These are phyloP conservation scores for Poecile atricapillus DNA, from an alignment of 2,113 vertebrate genomes.

Conservation along the genomic window DNA sequence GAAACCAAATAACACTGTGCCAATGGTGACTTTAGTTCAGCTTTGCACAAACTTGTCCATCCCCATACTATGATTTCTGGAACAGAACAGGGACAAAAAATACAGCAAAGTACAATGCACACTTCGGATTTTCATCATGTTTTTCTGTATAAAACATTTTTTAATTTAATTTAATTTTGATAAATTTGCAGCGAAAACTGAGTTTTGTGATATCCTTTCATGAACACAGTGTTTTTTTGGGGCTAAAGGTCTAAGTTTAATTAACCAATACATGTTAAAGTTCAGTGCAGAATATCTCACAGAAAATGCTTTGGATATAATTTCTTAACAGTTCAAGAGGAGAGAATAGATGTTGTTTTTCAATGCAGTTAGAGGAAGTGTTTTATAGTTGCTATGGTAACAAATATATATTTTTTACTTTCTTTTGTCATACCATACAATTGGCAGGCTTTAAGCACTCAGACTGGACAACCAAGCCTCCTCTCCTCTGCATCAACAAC, in stretches of 20 bases:
- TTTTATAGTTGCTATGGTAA: slow-evolving; percentile 27
- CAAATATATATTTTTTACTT: neutral
- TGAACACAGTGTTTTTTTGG: neutral
- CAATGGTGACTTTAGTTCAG: neutral
- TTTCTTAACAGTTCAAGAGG: neutral
- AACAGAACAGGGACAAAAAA: neutral
- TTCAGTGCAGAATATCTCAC: neutral
- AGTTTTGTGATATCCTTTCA: neutral
- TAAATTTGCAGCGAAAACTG: neutral
- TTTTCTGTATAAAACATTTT: neutral
- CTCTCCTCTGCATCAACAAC: neutral
- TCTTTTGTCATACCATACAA: neutral
- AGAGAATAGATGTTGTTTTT: neutral
- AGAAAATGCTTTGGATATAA: neutral
- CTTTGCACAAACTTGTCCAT: neutral
- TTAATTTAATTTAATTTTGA: neutral
- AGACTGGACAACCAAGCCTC: neutral
- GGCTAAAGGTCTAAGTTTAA: neutral
- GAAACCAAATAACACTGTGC: neutral
- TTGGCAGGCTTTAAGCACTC: neutral
- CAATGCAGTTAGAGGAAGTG: neutral
- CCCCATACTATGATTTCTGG: neutral
- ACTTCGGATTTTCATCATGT: neutral
- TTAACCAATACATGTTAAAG: neutral
- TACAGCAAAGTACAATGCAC: neutral